Evolutionary conservation across 2,797 vertebrate genomes (phyloP).

Genomic region (Poecilia picta): DNA sequence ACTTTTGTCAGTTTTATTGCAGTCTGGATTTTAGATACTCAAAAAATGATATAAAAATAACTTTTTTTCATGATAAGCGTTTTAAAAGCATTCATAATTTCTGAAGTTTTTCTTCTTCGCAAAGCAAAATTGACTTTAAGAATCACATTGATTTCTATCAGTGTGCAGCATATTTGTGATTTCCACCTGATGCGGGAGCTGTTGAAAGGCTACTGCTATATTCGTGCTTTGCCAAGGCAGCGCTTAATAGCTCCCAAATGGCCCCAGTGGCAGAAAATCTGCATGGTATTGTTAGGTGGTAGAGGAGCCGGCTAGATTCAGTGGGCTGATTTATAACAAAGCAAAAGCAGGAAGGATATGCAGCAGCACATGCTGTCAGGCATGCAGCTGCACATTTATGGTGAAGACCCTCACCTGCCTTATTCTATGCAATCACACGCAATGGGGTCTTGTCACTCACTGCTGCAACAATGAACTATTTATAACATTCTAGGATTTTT

Average conservation of each 20-base stretch:
- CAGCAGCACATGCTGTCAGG: constrained; percentile 36
- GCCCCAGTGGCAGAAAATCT: constrained; percentile 57
- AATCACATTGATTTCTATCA: constrained; percentile 29
- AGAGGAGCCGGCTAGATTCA: constrained; percentile 52
- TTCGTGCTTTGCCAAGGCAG: constrained; percentile 42
- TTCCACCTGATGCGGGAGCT: constrained; percentile 49
- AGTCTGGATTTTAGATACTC: not conserved
- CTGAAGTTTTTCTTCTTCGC: constrained; percentile 5
- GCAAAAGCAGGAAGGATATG: constrained; percentile 35
- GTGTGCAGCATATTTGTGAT: constrained; percentile 36
- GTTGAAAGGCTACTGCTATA: constrained; percentile 49
- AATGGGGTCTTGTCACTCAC: constrained; percentile 35
- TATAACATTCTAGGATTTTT: constrained; percentile 29
- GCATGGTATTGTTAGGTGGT: constrained; percentile 56
- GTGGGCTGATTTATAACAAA: constrained; percentile 58
- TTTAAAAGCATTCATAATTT: constrained; percentile 25
- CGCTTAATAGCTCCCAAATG: constrained; percentile 62
- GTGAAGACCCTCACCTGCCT: constrained; percentile 40
- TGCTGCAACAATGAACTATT: constrained; percentile 32
- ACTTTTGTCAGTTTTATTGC: constrained; percentile 17
- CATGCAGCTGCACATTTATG: constrained; percentile 43
- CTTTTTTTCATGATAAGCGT: not conserved
- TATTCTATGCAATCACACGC: constrained; percentile 34
- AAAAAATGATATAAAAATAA: not conserved
- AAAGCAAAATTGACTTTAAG: constrained; percentile 36